Percentiles rank a stretch among this genome's conserved stretches.
These are phyloP conservation scores for Odontesthes bonariensis DNA, from an alignment of 2,113 vertebrate species.

Conservation along the genomic window DNA sequence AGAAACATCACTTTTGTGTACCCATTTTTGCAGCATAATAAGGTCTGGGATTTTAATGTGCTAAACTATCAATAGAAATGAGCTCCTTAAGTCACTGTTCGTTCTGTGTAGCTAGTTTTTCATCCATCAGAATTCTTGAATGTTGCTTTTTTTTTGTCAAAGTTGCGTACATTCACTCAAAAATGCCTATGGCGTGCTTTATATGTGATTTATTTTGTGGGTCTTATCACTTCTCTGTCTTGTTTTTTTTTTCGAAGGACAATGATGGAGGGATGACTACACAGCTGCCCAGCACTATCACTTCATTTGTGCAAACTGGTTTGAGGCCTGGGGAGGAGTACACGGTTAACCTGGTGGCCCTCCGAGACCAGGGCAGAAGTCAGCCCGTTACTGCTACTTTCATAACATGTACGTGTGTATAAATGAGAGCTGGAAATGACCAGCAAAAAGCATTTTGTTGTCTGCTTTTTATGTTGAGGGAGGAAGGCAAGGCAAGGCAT, in stretches of 20 bases:
- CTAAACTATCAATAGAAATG: slow-evolving; percentile 17
- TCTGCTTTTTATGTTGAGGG: not conserved
- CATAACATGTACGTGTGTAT: slow-evolving; percentile 87
- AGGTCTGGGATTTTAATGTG: slow-evolving; percentile 38
- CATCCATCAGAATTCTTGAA: not conserved
- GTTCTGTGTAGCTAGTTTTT: not conserved
- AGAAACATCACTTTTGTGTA: slow-evolving; percentile 33
- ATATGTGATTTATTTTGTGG: not conserved
- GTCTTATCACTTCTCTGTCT: slow-evolving; percentile 3
- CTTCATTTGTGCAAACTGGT: slow-evolving; percentile 94
- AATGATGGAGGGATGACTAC: slow-evolving; percentile 96
- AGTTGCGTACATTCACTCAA: slow-evolving; percentile 23
- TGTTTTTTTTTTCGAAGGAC: slow-evolving; percentile 81
- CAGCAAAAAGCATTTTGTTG: not conserved
- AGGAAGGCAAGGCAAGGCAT: no score
- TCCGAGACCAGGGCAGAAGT: slow-evolving; percentile 93
- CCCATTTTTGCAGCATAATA: slow-evolving; percentile 14
- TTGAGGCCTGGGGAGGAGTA: slow-evolving; percentile 96
- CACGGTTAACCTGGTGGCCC: slow-evolving; percentile 92
- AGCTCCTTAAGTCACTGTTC: slow-evolving; percentile 15
- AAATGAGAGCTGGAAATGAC: not conserved
- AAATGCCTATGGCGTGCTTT: not conserved
- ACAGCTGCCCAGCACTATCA: slow-evolving; percentile 95
- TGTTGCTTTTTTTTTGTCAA: not conserved
- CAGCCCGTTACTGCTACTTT: slow-evolving; percentile 89